Percentiles rank a stretch among this genome's conserved stretches.
phyloP scores from a whole-genome alignment of 64 coral and sea anemone species.

The Platygyra sinensis region DNA sequence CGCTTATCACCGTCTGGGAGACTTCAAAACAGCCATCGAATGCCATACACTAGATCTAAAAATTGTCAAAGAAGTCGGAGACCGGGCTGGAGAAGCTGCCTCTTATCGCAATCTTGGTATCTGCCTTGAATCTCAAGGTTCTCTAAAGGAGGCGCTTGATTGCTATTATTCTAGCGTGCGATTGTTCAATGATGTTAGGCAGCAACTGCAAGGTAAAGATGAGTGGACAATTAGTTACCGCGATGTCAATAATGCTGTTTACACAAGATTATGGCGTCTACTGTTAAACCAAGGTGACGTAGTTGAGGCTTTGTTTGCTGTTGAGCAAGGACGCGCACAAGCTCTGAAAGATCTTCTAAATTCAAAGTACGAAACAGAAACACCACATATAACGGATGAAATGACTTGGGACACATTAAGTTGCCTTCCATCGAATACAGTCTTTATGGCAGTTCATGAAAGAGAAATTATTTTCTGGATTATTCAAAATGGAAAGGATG shows the following conservation, averaged over 20 bases:
- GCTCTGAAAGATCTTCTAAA: constrained; percentile 3
- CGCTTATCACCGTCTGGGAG: not conserved
- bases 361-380: not conserved
- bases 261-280: not conserved
- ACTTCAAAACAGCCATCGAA: too few relatives aligned
- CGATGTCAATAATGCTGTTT: not conserved
- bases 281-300: not conserved
- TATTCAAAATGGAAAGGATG: not conserved
- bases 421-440: not conserved
- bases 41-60: too few relatives aligned
- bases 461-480: not conserved
- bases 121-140: not conserved
- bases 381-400: not conserved
- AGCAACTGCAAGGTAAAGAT: not conserved
- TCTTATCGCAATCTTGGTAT: too few relatives aligned
- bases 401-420: not conserved
- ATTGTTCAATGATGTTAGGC: constrained; percentile 12
- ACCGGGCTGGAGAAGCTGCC: too few relatives aligned
- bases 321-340: constrained; percentile 11
- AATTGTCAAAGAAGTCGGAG: too few relatives aligned
- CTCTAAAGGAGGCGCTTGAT: not conserved
- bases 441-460: not conserved
- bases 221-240: not conserved
- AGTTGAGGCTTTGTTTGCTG: not conserved
- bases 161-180: not conserved